Evolutionary conservation across 2,113 vertebrate genomes (phyloP).

Genomic region (Dermatemys mawii): DNA sequence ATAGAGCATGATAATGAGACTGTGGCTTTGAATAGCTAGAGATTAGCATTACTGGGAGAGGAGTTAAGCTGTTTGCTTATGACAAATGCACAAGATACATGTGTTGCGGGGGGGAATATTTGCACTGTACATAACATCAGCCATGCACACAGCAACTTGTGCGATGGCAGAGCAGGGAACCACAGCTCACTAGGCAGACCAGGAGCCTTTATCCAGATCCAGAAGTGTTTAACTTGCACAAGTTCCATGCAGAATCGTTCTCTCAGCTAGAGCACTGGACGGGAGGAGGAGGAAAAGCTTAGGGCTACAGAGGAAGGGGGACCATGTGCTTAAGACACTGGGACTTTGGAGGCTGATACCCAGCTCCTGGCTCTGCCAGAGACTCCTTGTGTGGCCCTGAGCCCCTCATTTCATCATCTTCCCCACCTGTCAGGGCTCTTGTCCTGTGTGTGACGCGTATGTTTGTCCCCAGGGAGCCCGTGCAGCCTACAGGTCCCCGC

Average conservation of each 20-base stretch:
- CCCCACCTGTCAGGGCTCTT: not conserved
- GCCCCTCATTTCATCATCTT: not conserved
- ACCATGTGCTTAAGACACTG: not conserved
- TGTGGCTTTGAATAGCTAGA: not conserved
- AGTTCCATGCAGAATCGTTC: no score
- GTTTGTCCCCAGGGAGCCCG: not conserved
- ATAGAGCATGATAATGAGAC: not conserved
- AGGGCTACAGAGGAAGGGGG: not conserved
- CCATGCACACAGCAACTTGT: not conserved
- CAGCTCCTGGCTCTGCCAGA: not conserved
- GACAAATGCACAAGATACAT: fast-evolving
- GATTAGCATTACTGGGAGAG: fast-evolving
- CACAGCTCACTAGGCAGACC: not conserved
- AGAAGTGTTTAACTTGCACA: not conserved
- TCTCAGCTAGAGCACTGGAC: not conserved
- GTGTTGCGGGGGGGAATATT: not conserved
- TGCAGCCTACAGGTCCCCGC: not conserved
- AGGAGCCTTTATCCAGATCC: not conserved
- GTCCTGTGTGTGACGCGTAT: not conserved
- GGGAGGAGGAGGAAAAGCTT: not conserved
- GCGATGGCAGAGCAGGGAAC: not conserved
- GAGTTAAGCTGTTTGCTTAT: not conserved
- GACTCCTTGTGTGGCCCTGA: not conserved
- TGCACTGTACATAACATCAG: not conserved
- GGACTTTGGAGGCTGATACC: not conserved